Evolutionary conservation across 2,888 invertebrate species (phyloP), one percentile per base, ranked within the genome.

Genomic region (Morinoia aosen): DNA sequence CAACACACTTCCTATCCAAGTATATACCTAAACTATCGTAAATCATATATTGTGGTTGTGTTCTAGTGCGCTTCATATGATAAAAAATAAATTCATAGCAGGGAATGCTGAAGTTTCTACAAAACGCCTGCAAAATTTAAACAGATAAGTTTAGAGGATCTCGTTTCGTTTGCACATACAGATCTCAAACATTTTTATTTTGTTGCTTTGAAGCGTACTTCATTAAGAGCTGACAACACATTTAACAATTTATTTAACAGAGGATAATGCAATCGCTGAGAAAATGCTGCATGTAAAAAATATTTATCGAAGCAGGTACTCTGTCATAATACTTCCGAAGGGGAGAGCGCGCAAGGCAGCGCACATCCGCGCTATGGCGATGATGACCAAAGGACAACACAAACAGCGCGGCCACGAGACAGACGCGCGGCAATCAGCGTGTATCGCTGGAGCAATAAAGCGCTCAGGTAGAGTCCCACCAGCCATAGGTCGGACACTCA

Each of bases 401-500:
- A 90, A 48, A 88, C 39, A 90, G 90, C 40, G 14, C 90, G 48
- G 90, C 48, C 90, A 90, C 39, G 90, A 90, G 90, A 90, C 90
- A 76, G 76, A 76, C 76, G 76, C 33, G 14, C 39, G 40, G 90
- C 90, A 90, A 90, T 90, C 90, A 40, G 90, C 90, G 90, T 90
- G 90, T 90, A 90, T 90, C 90, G 90, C 90, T 90, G 90, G 90
- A 90, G 90, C 48, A 90, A 90, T 90, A 90, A 90, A 90, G 90
- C 48, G 90, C 40, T 14, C 90, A 90, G 90, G 90, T 90, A 90
- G 90, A 90, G 90, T 48, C 48, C 93, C 93, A 56, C 57, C 93
- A n/a, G 93, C 93, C 93, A 93, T 57, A 93, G 56, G 93, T 93
- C 93, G 93, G 57, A 57, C 93, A 93, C 93, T 93, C 93, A 93